Percentiles rank a stretch among this genome's conserved stretches.
These are phyloP conservation scores for Aphaenogaster floridana DNA, from an alignment of 1,140 invertebrate species.

Conservation along the genomic window DNA sequence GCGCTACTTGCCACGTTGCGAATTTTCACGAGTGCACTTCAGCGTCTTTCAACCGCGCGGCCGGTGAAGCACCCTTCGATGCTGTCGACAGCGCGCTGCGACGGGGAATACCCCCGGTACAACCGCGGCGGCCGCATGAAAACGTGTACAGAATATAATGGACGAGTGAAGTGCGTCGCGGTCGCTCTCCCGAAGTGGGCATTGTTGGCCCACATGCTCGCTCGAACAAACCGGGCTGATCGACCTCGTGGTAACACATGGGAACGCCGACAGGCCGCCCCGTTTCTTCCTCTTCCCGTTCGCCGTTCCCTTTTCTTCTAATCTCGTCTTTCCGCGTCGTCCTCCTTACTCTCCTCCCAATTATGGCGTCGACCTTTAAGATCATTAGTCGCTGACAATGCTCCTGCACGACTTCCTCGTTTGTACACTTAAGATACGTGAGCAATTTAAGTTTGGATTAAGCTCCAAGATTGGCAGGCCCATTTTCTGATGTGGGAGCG, in stretches of 20 bases:
- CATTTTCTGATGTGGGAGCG: neutral
- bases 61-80: conserved; percentile 79
- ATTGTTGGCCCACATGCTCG: conserved; percentile 86
- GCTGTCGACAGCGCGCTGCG: conserved; percentile 71
- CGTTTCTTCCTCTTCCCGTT: conserved; percentile 59
- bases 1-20: conserved; percentile 78
- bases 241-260: conserved; percentile 81
- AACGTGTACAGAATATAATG: conserved; percentile 81
- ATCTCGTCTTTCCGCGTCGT: conserved; percentile 47
- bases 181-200: conserved; percentile 81
- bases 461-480: conserved; percentile 2
- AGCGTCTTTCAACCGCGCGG: conserved; percentile 76
- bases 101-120: conserved; percentile 65
- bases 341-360: conserved; percentile 19
- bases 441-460: conserved; percentile 31
- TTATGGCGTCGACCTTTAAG: conserved; percentile 32
- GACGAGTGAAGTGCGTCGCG: conserved; percentile 83
- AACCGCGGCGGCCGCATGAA: conserved; percentile 74
- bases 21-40: conserved; percentile 79
- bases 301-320: conserved; percentile 68
- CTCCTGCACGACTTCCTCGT: conserved; percentile 35
- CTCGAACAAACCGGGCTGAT: conserved; percentile 81
- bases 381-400: conserved; percentile 46
- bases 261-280: conserved; percentile 70
- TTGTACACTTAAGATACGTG: conserved; percentile 21